phyloP scores from a whole-genome alignment of 2,888 invertebrate species.

The Horisme vitalbata region DNA sequence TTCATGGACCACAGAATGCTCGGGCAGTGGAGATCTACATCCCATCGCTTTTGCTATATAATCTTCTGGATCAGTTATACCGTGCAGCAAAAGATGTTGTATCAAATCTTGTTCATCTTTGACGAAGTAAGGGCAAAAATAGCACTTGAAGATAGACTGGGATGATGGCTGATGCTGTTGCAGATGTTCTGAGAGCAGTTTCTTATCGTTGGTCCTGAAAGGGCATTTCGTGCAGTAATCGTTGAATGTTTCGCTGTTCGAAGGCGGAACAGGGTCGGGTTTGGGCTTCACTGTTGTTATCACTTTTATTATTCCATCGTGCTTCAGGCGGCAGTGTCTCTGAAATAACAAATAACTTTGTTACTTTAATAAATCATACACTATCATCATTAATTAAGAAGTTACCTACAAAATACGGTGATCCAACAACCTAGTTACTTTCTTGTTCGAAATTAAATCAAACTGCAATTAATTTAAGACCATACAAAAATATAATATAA shows the following conservation, averaged over 20 bases:
- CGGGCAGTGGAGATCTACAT: constrained; percentile 58
- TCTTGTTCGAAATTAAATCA: no score
- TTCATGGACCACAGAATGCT: constrained; percentile 31
- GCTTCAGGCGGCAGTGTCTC: constrained; percentile 91
- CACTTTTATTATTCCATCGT: constrained; percentile 89
- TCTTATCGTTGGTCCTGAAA: constrained; percentile 84
- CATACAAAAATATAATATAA: no score
- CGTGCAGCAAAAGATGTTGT: constrained; percentile 86
- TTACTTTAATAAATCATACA: background rate
- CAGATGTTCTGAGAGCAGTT: constrained; percentile 84
- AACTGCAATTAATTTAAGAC: no score
- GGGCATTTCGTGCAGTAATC: constrained; percentile 88
- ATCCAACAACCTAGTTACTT: no score
- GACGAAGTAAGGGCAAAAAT: constrained; percentile 91
- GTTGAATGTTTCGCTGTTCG: constrained; percentile 50
- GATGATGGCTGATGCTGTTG: constrained; percentile 87
- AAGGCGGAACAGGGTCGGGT: constrained; percentile 61
- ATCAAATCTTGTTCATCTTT: constrained; percentile 86
- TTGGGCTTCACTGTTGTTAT: constrained; percentile 77
- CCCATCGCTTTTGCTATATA: constrained; percentile 76
- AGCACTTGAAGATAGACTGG: constrained; percentile 89
- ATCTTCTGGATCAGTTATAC: constrained; percentile 83
- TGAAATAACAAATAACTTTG: constrained; percentile 54
- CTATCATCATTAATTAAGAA: no score
- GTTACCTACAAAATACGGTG: no score